phyloP scores from a whole-genome alignment of 2,113 vertebrate genomes.

The Arizona elegans region DNA sequence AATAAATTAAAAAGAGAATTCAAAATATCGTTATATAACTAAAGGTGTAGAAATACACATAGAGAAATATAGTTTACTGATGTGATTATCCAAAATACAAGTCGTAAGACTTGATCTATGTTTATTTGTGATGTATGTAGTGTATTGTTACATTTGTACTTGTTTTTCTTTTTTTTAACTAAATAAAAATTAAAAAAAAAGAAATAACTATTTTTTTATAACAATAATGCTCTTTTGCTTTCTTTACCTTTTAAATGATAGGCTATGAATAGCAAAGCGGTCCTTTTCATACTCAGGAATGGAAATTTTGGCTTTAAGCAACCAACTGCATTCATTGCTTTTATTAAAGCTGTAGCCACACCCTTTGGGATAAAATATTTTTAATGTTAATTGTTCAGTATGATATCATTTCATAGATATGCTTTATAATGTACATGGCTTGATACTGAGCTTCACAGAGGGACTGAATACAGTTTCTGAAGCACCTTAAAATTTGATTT shows the following conservation, averaged over 20 bases:
- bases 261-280: conserved; percentile 83
- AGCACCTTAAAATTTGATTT: not conserved
- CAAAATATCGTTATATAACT: too few relatives aligned
- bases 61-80: too few relatives aligned
- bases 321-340: conserved; percentile 88
- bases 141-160: too few relatives aligned
- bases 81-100: too few relatives aligned
- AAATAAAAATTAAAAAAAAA: too few relatives aligned
- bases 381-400: conserved; percentile 7
- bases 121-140: too few relatives aligned
- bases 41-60: too few relatives aligned
- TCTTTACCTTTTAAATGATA: conserved; percentile 90
- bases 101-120: too few relatives aligned
- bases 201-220: not conserved
- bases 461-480: not conserved
- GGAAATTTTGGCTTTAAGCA: conserved; percentile 92
- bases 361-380: conserved; percentile 71
- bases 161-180: too few relatives aligned
- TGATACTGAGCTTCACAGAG: not conserved
- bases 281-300: conserved; percentile 80
- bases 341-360: conserved; percentile 81
- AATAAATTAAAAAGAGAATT: too few relatives aligned
- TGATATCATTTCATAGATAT: not conserved
- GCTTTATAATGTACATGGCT: not conserved
- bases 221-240: not conserved